A percentile compares a stretch with the other conserved stretches of the same genome.
These are phyloP conservation scores for Lagria hirta DNA, from an alignment of 2,888 invertebrate species.

Conservation along the genomic window DNA sequence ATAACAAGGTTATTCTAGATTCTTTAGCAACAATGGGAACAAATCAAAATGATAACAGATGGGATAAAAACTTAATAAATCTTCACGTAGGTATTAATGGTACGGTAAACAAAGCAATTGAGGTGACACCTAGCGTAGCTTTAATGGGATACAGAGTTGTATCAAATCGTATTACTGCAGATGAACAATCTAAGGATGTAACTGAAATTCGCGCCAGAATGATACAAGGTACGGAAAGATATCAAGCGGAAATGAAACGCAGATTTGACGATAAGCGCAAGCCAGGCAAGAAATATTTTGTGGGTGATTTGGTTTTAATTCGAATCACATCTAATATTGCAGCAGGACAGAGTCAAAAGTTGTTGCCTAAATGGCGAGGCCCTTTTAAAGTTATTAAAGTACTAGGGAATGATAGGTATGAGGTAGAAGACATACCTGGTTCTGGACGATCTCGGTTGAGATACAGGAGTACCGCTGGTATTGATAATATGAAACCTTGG, in stretches of 20 bases:
- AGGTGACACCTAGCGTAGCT: not conserved
- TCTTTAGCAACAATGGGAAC: constrained; percentile 17
- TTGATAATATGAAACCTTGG: no score
- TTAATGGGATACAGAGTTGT: no score
- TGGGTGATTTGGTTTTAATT: constrained; percentile 26
- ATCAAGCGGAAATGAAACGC: constrained; percentile 20
- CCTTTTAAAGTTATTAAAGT: no score
- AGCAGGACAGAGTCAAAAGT: no score
- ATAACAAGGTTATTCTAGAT: constrained; percentile 12
- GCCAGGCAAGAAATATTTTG: constrained; percentile 1
- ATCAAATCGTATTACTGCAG: no score
- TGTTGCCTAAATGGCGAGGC: no score
- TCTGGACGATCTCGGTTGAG: no score
- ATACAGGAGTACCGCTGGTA: no score
- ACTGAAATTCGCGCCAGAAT: constrained; percentile 10
- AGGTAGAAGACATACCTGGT: no score
- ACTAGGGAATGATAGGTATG: no score
- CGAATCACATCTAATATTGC: no score
- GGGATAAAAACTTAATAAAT: constrained; percentile 17
- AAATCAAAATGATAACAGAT: constrained; percentile 5
- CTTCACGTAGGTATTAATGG: constrained; percentile 21
- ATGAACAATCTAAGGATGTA: no score
- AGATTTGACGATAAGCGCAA: constrained; percentile 17
- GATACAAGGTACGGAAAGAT: not conserved
- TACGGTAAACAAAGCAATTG: constrained; percentile 10